Evolutionary conservation across 2,797 vertebrate species (phyloP).

Genomic region (Lacerta viridis): DNA sequence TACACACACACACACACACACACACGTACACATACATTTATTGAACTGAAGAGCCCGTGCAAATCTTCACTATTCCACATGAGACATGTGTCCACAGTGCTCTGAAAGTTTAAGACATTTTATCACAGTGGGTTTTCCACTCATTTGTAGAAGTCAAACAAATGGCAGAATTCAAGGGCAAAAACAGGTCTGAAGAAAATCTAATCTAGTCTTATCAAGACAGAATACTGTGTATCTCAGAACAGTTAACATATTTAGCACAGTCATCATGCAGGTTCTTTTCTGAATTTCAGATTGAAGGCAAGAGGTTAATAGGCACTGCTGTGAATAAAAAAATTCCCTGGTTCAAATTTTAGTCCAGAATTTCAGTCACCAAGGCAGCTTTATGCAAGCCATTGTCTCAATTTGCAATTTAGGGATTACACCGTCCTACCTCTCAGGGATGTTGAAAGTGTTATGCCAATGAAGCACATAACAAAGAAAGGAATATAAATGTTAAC

Average conservation of each 20-base stretch:
- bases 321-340: background rate
- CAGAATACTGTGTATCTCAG: background rate
- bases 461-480: background rate
- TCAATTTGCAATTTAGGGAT: background rate
- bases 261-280: background rate
- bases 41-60: background rate
- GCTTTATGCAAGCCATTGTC: background rate
- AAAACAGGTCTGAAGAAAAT: background rate
- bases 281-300: background rate
- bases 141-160: background rate
- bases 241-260: background rate
- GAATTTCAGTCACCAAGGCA: background rate
- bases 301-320: background rate
- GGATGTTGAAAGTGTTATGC: background rate
- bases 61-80: slow-evolving; percentile 64
- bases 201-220: background rate
- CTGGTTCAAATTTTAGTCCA: background rate
- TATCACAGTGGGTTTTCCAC: background rate
- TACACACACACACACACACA: background rate
- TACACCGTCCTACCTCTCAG: background rate
- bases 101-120: background rate
- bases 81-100: slow-evolving; percentile 62
- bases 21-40: background rate
- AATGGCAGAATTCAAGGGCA: background rate
- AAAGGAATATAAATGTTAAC: background rate